Evolutionary conservation across 2,888 invertebrate genomes (phyloP).

Genomic region (Pediacus dermestoides): DNA sequence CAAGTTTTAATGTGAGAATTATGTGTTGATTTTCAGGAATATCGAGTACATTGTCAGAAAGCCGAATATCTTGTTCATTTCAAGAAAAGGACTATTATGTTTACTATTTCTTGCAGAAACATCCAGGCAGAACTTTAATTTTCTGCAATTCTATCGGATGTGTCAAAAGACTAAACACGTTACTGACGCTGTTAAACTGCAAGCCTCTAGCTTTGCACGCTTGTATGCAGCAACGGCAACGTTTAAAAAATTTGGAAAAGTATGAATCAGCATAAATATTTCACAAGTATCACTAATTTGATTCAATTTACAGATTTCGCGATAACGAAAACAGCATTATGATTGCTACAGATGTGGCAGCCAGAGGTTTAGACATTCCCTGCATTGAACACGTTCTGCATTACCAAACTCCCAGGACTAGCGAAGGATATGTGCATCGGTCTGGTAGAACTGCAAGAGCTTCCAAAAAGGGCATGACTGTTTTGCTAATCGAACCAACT

Average conservation of each 20-base stretch:
- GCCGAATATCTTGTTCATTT: constrained; percentile 71
- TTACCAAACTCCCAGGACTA: constrained; percentile 91
- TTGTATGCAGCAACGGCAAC: constrained; percentile 89
- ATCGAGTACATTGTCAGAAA: constrained; percentile 79
- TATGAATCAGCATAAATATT: too few species aligned
- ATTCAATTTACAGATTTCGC: constrained; percentile 64
- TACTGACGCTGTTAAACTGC: constrained; percentile 67
- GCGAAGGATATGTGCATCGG: constrained; percentile 95
- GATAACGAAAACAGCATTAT: constrained; percentile 70
- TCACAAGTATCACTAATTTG: constrained; percentile 7
- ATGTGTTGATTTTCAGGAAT: constrained; percentile 70
- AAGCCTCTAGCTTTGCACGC: constrained; percentile 78
- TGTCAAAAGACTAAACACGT: constrained; percentile 72
- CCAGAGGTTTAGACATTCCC: constrained; percentile 93
- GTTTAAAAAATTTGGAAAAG: constrained; percentile 90
- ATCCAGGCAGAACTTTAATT: constrained; percentile 88
- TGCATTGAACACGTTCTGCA: constrained; percentile 93
- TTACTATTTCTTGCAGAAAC: constrained; percentile 81
- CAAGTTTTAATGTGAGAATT: too few species aligned
- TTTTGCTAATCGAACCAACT: constrained; percentile 85
- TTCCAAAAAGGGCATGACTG: constrained; percentile 80
- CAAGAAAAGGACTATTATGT: constrained; percentile 89
- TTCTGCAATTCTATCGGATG: constrained; percentile 95
- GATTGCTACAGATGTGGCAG: constrained; percentile 95
- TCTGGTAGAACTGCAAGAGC: constrained; percentile 96